Evolutionary conservation across 2,113 vertebrate species (phyloP).

Genomic region (Hyla sarda): DNA sequence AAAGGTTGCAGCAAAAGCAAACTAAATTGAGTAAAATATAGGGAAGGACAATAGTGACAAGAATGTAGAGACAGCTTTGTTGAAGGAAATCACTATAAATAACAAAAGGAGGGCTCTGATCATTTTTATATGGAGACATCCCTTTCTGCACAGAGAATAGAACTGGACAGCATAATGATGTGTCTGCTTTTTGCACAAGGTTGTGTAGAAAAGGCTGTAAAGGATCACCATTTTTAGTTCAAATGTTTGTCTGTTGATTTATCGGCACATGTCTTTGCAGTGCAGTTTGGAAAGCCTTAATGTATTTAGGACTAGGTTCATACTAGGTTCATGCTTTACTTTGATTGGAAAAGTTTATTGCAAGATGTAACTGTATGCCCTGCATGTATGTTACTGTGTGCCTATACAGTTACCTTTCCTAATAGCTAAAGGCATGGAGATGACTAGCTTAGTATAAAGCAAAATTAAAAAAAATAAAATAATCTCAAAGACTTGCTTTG

Average conservation of each 20-base stretch:
- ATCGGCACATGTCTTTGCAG: background rate
- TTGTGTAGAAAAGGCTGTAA: background rate
- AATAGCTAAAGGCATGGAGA: background rate
- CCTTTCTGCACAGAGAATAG: background rate
- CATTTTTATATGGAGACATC: background rate
- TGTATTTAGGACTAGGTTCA: too few species aligned
- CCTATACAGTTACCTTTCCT: background rate
- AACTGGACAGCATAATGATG: background rate
- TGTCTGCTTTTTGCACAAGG: background rate
- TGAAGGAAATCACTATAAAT: conserved; percentile 34
- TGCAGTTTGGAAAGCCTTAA: background rate
- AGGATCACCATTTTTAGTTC: background rate
- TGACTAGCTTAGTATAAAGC: too few species aligned
- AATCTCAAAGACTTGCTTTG: too few species aligned
- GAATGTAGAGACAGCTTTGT: conserved; percentile 2
- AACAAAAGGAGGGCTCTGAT: conserved; percentile 28
- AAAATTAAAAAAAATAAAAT: too few species aligned
- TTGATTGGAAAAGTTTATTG: too few species aligned
- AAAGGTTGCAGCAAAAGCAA: conserved; percentile 45
- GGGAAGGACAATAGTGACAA: conserved; percentile 27
- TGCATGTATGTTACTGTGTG: too few species aligned
- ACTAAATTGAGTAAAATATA: conserved; percentile 54
- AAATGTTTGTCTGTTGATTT: background rate
- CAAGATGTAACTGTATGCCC: too few species aligned
- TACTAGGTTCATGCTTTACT: too few species aligned